A percentile compares a stretch with the other conserved stretches of the same genome.
Conservation (phyloP, 2,113 vertebrate species). For the Ceratotherium simum region DNA sequence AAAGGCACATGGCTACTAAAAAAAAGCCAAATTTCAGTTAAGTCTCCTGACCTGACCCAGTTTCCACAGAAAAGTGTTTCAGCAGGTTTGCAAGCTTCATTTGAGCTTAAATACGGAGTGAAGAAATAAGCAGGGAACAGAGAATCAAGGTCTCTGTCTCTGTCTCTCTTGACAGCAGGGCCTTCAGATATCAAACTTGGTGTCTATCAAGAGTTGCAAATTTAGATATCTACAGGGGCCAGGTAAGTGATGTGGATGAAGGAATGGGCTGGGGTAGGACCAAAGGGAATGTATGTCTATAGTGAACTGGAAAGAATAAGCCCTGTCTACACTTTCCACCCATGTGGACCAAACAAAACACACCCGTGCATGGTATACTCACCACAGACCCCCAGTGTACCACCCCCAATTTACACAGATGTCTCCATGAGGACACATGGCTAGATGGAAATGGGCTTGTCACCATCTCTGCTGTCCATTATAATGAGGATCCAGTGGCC, state of each 20-base stretch:
- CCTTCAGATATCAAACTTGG: background rate
- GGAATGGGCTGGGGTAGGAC: background rate
- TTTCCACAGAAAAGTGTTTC: background rate
- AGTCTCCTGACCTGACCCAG: background rate
- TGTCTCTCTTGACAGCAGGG: background rate
- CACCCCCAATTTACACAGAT: fast-evolving
- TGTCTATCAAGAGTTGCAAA: background rate
- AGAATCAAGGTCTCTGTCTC: background rate
- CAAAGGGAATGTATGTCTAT: background rate
- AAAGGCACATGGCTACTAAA: background rate
- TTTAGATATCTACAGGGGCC: background rate
- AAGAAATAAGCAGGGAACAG: background rate
- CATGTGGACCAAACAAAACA: background rate
- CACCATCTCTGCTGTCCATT: background rate
- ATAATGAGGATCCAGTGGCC: background rate
- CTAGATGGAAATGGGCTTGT: background rate
- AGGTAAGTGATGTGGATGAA: background rate
- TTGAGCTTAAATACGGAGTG: background rate
- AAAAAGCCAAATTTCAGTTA: background rate
- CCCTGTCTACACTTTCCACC: background rate
- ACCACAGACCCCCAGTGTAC: background rate
- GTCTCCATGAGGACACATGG: background rate
- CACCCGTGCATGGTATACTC: background rate
- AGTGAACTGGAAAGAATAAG: background rate
- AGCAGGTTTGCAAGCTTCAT: background rate